phyloP scores from a whole-genome alignment of 1,140 invertebrate species.

The Aleiodes sp. region DNA sequence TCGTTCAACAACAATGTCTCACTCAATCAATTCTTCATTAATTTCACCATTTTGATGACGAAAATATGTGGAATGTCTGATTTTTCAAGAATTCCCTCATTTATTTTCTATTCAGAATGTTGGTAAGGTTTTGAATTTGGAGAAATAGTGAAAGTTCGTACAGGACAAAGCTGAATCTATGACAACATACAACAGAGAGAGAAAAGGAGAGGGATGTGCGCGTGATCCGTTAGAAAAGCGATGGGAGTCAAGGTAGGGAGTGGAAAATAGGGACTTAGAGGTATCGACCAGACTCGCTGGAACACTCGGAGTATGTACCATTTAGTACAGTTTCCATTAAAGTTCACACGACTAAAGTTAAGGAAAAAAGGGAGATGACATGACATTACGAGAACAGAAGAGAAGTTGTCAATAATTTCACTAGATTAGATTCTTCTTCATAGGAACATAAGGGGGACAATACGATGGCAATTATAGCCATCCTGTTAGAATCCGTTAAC shows the following conservation, averaged over 20 bases:
- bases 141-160: no score
- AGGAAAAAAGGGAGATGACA: constrained; percentile 9
- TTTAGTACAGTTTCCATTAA: constrained; percentile 50
- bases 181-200: constrained; percentile 32
- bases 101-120: no score
- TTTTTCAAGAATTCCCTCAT: no score
- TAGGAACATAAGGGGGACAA: constrained; percentile 1
- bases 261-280: constrained; percentile 60
- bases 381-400: constrained; percentile 4
- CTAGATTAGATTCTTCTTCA: neutral
- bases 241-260: constrained; percentile 41
- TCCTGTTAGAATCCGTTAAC: constrained; percentile 8
- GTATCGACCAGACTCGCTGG: constrained; percentile 57
- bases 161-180: no score
- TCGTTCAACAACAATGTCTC: no score
- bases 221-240: constrained; percentile 5
- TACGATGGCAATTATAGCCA: constrained; percentile 16
- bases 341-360: constrained; percentile 18
- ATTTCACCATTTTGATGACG: neutral
- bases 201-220: constrained; percentile 21
- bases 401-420: neutral
- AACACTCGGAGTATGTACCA: constrained; percentile 47
- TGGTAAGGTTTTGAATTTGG: no score
- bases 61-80: no score
- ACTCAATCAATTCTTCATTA: no score